These are phyloP conservation scores for Lasioglossum zephyrum DNA, from an alignment of 2,888 invertebrate species.

Conservation along the genomic window DNA sequence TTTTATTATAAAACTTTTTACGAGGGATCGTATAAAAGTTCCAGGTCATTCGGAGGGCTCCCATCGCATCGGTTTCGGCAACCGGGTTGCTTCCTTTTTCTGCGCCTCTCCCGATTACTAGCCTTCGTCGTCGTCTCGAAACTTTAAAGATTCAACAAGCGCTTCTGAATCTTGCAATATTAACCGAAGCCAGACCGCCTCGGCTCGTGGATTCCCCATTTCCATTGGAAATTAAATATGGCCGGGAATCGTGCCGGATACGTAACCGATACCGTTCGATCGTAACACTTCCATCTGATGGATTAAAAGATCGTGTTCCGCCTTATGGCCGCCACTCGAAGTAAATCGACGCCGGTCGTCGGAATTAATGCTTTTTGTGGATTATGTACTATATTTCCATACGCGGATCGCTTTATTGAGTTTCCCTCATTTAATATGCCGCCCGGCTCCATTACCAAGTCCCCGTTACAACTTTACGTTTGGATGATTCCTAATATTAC, in stretches of 20 bases:
- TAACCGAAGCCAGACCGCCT: conserved; percentile 47
- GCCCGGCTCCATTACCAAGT: not conserved
- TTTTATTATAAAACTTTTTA: conserved; percentile 79
- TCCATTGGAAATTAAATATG: conserved; percentile 69
- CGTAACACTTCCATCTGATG: conserved; percentile 70
- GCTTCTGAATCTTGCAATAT: conserved; percentile 62
- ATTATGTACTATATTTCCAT: conserved; percentile 42
- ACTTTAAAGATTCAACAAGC: conserved; percentile 62
- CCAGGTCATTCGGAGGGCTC: conserved; percentile 56
- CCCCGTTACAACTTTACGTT: not conserved
- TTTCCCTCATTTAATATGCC: conserved; percentile 23
- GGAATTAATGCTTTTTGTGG: conserved; percentile 48
- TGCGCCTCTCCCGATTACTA: conserved; percentile 33
- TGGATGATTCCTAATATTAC: not conserved
- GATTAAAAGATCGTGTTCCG: conserved; percentile 68
- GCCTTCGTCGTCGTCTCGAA: conserved; percentile 40
- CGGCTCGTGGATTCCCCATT: conserved; percentile 49
- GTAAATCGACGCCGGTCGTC: conserved; percentile 52
- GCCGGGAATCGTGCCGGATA: conserved; percentile 39
- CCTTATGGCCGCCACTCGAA: conserved; percentile 26
- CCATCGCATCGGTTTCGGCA: conserved; percentile 33
- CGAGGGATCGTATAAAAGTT: conserved; percentile 77
- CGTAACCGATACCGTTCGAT: conserved; percentile 56
- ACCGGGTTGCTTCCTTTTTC: conserved; percentile 35
- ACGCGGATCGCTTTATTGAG: conserved; percentile 41